Evolutionary conservation across 2,797 vertebrate genomes (phyloP), one percentile per base, ranked within the genome.

Genomic region (Pagetopsis macropterus): DNA sequence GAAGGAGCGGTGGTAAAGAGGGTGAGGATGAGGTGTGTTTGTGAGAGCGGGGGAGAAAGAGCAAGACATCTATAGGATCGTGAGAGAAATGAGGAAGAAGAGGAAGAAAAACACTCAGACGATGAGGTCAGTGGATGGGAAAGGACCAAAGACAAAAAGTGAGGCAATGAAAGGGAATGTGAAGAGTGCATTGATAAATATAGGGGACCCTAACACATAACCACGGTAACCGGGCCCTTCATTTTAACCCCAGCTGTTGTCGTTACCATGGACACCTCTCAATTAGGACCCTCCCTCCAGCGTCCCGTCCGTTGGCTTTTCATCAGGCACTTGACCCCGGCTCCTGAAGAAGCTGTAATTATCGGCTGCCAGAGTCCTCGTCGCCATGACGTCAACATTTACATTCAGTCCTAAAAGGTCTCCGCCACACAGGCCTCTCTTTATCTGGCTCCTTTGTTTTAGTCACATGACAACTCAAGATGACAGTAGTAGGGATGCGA

Each of bases 211-310:
- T 0, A 43, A 71, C 69, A 58, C 55, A 84, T 83, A 87, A 85
- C 90, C 88, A 84, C 65, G 76, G 84, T 73, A 88, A 91, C 88
- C 52, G 23, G 70, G 71, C 72, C 75, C 84, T 90, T 85, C 65
- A 90, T 92, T 93, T 93, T 82, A 89, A 89, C 73, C 84, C 80
- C 84, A 83, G 91, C 90, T 88, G 88, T 87, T 91, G 75, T 67
- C 16, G 79, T 93, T 84, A n/a, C 93, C 92, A 90, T 75, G 88
- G 91, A 68, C 76, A 91, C 88, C 73, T 44, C 61, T 92, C 85
- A 90, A 91, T 92, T 91, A 91, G 84, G 74, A 67, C 66, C 62
- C 65, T 58, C 31, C 49, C 75, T 56, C 55, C 64, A 64, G 71
- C 51, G 23, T 61, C 79, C 78, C 69, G 13, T 75, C 75, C 71